These are phyloP conservation scores for Drosophila infuscata DNA, from an alignment of 2,888 invertebrate species.

Conservation along the genomic window DNA sequence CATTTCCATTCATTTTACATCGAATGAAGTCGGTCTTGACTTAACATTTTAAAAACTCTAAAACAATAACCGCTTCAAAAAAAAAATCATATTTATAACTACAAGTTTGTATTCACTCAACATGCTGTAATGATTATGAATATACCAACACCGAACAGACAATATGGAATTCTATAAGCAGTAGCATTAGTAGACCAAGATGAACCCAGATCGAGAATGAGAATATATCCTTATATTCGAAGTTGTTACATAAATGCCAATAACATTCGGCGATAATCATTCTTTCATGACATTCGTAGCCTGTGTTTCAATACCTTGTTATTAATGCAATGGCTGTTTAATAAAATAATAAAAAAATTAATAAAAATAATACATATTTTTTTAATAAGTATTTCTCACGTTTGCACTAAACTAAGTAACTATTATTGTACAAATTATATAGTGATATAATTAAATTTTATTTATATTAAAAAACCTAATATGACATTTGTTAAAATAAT, in stretches of 20 bases:
- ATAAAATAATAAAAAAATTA: too few species aligned
- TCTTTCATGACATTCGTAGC: neutral
- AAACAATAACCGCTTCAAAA: neutral
- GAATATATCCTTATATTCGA: neutral
- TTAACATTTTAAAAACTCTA: neutral
- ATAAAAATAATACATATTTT: neutral
- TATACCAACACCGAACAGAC: neutral
- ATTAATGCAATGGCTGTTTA: neutral
- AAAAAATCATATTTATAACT: neutral
- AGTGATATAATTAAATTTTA: too few species aligned
- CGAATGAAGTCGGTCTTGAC: neutral
- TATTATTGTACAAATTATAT: too few species aligned
- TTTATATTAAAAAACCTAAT: neutral
- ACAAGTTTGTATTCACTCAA: neutral
- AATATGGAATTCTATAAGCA: neutral
- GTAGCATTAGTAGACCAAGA: neutral
- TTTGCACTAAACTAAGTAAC: neutral
- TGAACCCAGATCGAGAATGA: neutral
- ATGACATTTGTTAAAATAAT: neutral
- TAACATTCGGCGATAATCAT: neutral
- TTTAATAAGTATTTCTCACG: neutral
- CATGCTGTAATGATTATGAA: neutral
- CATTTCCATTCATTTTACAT: neutral
- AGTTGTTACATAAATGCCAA: neutral
- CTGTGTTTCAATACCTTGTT: neutral